Percentiles rank a stretch among this genome's conserved stretches.
Conservation (phyloP, 2,113 vertebrate genomes). For the Poecilia latipinna region DNA sequence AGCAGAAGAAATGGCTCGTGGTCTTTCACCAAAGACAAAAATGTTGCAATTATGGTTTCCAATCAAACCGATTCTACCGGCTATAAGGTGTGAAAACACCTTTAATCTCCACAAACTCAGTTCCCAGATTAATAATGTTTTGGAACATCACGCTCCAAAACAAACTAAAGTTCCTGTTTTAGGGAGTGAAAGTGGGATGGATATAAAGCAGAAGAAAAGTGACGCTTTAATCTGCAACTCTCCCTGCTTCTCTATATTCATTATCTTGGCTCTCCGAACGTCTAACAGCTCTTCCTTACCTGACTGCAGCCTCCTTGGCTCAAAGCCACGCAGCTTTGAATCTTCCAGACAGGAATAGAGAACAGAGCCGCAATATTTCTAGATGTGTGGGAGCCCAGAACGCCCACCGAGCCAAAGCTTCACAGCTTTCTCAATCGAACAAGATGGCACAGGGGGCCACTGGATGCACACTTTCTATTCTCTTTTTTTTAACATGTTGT, state of each 20-base stretch:
- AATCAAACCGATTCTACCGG: too few relatives aligned
- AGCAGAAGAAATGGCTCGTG: too few relatives aligned
- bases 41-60: too few relatives aligned
- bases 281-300: constrained; percentile 23
- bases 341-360: constrained; percentile 56
- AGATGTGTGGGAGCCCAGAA: constrained; percentile 38
- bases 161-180: not conserved
- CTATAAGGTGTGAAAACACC: too few relatives aligned
- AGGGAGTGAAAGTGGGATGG: constrained; percentile 2
- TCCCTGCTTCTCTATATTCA: constrained; percentile 32
- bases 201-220: constrained; percentile 8
- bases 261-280: constrained; percentile 22
- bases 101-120: not conserved
- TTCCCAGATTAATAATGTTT: not conserved
- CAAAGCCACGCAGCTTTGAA: constrained; percentile 40
- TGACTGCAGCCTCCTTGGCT: constrained; percentile 39
- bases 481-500: not conserved
- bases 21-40: too few relatives aligned
- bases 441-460: constrained; percentile 27
- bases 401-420: constrained; percentile 39
- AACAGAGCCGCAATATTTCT: constrained; percentile 45
- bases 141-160: constrained; percentile 1
- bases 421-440: constrained; percentile 18
- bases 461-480: constrained; percentile 3
- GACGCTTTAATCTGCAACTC: constrained; percentile 27